Conservation (phyloP, 2,797 vertebrate genomes). For the Enteromius anoplus region DNA sequence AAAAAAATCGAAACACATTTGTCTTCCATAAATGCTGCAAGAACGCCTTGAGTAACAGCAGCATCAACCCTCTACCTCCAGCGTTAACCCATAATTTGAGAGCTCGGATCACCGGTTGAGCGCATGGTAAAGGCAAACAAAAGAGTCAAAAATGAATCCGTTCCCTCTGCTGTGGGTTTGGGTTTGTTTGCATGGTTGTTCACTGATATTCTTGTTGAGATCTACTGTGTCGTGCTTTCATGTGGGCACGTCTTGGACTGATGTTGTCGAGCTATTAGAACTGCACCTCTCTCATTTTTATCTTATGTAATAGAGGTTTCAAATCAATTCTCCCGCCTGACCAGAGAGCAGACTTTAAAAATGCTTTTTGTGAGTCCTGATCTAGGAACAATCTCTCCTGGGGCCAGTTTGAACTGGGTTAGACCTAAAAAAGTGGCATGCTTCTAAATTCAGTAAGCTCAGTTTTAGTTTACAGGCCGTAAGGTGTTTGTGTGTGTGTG, state of each 20-base stretch:
- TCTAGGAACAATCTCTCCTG: conserved; percentile 25
- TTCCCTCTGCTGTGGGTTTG: conserved; percentile 27
- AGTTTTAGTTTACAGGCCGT: conserved; percentile 39
- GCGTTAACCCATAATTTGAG: background rate
- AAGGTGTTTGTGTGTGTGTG: background rate
- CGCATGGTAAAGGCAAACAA: conserved; percentile 37
- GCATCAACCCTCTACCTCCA: background rate
- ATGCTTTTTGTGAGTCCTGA: conserved; percentile 35
- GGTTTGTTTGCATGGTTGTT: conserved; percentile 48
- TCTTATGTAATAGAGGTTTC: conserved; percentile 47
- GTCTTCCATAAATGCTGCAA: background rate
- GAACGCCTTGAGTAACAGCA: background rate
- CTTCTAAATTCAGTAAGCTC: conserved; percentile 49
- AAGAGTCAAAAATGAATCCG: conserved; percentile 29
- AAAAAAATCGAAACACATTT: background rate
- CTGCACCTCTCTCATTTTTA: conserved; percentile 19
- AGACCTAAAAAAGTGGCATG: conserved; percentile 46
- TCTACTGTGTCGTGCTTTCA: background rate
- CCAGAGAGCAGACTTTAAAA: conserved; percentile 22
- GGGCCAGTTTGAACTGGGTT: conserved; percentile 52
- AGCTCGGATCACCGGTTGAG: conserved; percentile 25
- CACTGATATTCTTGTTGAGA: conserved; percentile 17
- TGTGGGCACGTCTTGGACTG: conserved; percentile 38
- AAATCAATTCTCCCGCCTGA: conserved; percentile 34
- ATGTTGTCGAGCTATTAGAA: conserved; percentile 8